These are phyloP conservation scores for Microctenopoma steveboyesi DNA, from an alignment of 2,797 vertebrate genomes.

Conservation along the genomic window DNA sequence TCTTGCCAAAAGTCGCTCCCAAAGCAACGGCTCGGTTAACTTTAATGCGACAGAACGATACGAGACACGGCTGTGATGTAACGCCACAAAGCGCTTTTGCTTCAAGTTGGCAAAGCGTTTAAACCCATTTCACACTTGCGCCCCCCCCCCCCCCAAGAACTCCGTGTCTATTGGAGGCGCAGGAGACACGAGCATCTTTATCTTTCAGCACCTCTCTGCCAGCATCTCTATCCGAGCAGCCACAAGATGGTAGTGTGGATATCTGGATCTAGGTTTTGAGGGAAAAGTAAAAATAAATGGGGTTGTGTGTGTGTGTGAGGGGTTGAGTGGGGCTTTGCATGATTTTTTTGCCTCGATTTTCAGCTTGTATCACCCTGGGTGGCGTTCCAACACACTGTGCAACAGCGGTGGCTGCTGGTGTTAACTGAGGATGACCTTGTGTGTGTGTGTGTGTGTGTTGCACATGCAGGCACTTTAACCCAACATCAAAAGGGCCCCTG, in stretches of 20 bases:
- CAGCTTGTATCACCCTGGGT: conserved; percentile 40
- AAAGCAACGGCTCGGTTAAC: conserved; percentile 53
- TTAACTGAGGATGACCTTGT: conserved; percentile 36
- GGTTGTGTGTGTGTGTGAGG: background rate
- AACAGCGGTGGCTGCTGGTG: conserved; percentile 1
- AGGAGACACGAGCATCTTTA: conserved; percentile 6
- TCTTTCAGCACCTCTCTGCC: conserved; percentile 15
- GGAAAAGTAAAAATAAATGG: background rate
- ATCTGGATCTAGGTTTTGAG: conserved; percentile 69
- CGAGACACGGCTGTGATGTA: background rate
- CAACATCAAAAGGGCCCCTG: background rate
- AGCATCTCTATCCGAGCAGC: conserved; percentile 63
- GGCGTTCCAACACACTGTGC: conserved; percentile 20
- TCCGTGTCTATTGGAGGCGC: conserved; percentile 29
- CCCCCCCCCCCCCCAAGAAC: background rate
- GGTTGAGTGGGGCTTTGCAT: conserved; percentile 1
- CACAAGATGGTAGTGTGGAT: conserved; percentile 90
- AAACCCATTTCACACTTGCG: conserved; percentile 33
- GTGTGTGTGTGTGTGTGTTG: background rate
- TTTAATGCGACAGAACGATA: conserved; percentile 22
- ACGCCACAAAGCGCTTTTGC: background rate
- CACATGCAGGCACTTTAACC: background rate
- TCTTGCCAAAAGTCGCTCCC: conserved; percentile 28
- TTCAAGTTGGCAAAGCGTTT: conserved; percentile 8
- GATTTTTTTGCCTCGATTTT: conserved; percentile 36